Conservation (phyloP, 2,113 vertebrate species). For the Gymnobelideus leadbeateri region DNA sequence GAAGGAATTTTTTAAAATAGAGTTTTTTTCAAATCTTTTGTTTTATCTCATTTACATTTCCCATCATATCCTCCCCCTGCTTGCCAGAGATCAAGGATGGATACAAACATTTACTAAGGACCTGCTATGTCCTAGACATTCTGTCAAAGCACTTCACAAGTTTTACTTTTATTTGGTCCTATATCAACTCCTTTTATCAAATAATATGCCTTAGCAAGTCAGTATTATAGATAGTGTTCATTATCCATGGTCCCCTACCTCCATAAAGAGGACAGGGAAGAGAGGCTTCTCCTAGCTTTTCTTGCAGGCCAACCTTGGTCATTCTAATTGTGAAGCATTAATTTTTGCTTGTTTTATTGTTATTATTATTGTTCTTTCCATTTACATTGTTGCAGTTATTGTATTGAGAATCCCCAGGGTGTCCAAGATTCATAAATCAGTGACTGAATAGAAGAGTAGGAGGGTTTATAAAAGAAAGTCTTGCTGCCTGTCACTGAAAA, state of each 20-base stretch:
- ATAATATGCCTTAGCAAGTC: not conserved
- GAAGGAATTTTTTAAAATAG: not conserved
- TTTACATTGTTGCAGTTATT: not conserved
- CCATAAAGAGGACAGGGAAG: not conserved
- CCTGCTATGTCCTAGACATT: not conserved
- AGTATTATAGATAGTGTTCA: not conserved
- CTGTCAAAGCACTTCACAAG: not conserved
- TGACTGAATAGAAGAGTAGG: not conserved
- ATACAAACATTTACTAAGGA: not conserved
- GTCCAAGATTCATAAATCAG: not conserved
- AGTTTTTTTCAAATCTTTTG: not conserved
- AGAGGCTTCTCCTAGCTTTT: not conserved
- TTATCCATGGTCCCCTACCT: not conserved
- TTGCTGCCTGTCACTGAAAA: slow-evolving; percentile 64
- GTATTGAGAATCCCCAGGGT: not conserved
- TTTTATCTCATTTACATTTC: not conserved
- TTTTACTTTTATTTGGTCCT: not conserved
- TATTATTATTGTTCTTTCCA: not conserved
- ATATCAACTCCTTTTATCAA: not conserved
- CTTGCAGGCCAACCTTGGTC: not conserved
- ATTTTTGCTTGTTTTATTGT: not conserved
- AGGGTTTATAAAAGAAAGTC: not conserved
- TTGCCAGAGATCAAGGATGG: not conserved
- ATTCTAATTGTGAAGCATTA: not conserved
- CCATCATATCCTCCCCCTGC: not conserved